Base-by-base conservation (phyloP, 2,888 invertebrate species). In the Caenorhabditis sulstoni region DNA sequence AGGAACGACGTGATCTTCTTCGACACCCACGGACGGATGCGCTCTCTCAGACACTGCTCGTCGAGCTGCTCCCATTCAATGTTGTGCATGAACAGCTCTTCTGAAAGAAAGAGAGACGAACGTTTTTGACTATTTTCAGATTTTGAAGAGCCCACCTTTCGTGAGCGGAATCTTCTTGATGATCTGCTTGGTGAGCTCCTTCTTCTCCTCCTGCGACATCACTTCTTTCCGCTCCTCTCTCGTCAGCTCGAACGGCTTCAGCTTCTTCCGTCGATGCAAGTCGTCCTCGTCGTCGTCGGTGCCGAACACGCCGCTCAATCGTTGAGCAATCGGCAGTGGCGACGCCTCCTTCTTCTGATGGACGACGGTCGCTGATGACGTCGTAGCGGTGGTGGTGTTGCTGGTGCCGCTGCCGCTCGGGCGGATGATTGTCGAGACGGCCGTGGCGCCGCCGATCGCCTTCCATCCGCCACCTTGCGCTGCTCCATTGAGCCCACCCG, bases 21-120 rank as follows among this genome's bases (percentile, higher is more conserved):
- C 92, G 97, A 97, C 88, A 99, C 97, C 99, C 99, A 99, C 53
- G 99, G 98, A 82, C 96, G 94, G 91, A 99, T 97, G 91, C 97
- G 94, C 91, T 95, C 95, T 91, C 97, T 96, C 95, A 98, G 97
- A 87, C 92, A 94, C 20, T 94, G 93, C 91, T 92, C 93, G 90
- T 94, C 94, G 49, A 94, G 93, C 85, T 95, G 94, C 77, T 93
- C 93, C 94, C 96, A 97, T 91, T 97, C 97, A 64, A 99, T 93
- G 87, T 94, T 94, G 92, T 95, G 97, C 84, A 94, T 95, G 92
- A 99, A 99, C 83, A 99, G 93, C 89, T 96, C 96, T 81, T 95
- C 95, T 92, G 49, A 47, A 80, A 79, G 50, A 35, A 12, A 22
- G 18, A 12, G 11, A 7, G n/a, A n/a, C n/a, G n/a, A n/a, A n/a